phyloP scores from a whole-genome alignment of 2,888 invertebrate species.

The Cephalotes varians region DNA sequence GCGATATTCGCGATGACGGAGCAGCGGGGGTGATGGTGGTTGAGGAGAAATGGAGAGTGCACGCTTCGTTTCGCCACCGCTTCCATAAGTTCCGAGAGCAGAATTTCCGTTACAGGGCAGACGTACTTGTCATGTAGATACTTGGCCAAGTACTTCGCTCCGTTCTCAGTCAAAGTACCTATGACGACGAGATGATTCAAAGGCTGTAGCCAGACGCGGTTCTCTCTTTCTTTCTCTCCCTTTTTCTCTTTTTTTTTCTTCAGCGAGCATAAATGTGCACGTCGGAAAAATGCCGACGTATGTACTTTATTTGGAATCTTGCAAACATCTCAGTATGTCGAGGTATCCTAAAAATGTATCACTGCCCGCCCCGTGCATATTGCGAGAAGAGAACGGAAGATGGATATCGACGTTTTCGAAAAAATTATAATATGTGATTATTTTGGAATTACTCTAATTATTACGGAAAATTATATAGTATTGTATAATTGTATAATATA shows the following conservation, averaged over 20 bases:
- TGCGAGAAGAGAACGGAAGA: background rate
- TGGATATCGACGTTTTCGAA: background rate
- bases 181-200: constrained; percentile 68
- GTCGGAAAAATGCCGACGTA: constrained; percentile 48
- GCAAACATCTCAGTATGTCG: constrained; percentile 14
- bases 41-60: constrained; percentile 34
- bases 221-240: background rate
- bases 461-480: background rate
- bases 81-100: constrained; percentile 64
- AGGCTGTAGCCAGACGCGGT: constrained; percentile 44
- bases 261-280: constrained; percentile 47
- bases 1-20: constrained; percentile 64
- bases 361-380: background rate
- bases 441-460: background rate
- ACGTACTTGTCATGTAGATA: constrained; percentile 74
- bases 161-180: constrained; percentile 67
- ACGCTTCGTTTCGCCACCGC: constrained; percentile 62
- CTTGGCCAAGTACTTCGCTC: constrained; percentile 65
- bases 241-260: background rate
- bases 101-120: constrained; percentile 64
- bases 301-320: constrained; percentile 39
- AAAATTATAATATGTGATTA: background rate
- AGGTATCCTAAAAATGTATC: constrained; percentile 37
- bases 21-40: background rate
- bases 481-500: background rate